These are phyloP conservation scores for Xiphydria camelus DNA, from an alignment of 2,888 invertebrate genomes.

Conservation along the genomic window DNA sequence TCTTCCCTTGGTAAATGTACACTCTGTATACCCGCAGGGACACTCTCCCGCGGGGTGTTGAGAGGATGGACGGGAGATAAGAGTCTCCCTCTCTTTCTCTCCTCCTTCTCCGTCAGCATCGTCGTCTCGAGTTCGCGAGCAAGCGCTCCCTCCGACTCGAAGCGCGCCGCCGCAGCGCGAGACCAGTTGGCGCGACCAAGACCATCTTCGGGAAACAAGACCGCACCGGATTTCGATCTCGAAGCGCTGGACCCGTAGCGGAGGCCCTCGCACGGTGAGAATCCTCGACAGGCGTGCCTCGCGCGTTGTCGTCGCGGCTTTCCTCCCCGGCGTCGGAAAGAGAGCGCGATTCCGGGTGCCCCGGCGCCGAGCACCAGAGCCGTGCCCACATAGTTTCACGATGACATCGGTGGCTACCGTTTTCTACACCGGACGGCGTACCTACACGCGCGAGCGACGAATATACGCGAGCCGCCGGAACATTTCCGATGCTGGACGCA, in stretches of 20 bases:
- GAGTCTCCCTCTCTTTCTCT: background rate
- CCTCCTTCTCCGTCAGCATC: too few relatives aligned
- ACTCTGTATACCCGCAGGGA: too few relatives aligned
- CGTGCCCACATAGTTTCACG: slow-evolving; percentile 27
- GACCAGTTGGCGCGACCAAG: slow-evolving; percentile 23
- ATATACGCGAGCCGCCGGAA: slow-evolving; percentile 4
- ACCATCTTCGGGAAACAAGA: slow-evolving; percentile 31
- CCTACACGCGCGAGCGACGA: slow-evolving; percentile 2
- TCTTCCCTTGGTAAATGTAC: too few relatives aligned
- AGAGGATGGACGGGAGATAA: background rate
- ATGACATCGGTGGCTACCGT: slow-evolving; percentile 26
- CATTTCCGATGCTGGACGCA: background rate
- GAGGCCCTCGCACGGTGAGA: too few relatives aligned
- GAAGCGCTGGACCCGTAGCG: too few relatives aligned
- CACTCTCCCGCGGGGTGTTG: background rate
- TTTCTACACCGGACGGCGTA: too few relatives aligned
- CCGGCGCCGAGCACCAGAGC: slow-evolving; percentile 10
- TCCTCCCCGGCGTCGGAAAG: slow-evolving; percentile 9
- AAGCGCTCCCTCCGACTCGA: too few relatives aligned
- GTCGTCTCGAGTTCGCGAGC: too few relatives aligned
- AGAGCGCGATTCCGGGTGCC: background rate
- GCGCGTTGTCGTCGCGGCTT: slow-evolving; percentile 15
- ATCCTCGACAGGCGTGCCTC: background rate
- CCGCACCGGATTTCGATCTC: slow-evolving; percentile 31
- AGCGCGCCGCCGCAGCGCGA: too few relatives aligned